Evolutionary conservation across 2,113 vertebrate genomes (phyloP).

Genomic region (Dasyprocta punctata): DNA sequence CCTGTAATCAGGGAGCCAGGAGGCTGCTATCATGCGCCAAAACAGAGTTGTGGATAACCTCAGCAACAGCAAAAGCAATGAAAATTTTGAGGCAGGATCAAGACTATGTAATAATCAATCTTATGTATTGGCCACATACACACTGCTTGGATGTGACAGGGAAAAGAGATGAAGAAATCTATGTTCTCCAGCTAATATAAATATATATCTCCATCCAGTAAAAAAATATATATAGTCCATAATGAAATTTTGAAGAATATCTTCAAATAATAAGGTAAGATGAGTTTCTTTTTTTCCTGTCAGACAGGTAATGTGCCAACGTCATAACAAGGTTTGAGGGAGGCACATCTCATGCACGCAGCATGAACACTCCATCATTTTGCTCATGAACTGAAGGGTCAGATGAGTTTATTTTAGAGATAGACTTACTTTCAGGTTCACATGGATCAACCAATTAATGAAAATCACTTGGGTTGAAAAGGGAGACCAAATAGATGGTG

Average conservation of each 20-base stretch:
- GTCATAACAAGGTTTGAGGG: background rate
- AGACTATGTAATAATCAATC: background rate
- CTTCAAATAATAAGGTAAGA: background rate
- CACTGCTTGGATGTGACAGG: background rate
- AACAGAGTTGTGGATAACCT: background rate
- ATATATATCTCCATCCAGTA: too few species aligned
- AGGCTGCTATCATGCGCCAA: background rate
- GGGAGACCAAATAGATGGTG: background rate
- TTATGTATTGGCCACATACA: background rate
- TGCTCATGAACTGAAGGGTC: background rate
- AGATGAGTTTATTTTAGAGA: background rate
- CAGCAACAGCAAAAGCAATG: background rate
- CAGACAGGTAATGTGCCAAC: background rate
- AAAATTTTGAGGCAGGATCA: background rate
- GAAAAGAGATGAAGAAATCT: background rate
- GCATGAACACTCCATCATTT: background rate
- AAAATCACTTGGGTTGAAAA: background rate
- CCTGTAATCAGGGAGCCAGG: background rate
- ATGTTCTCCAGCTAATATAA: background rate
- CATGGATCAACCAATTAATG: background rate
- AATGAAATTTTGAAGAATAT: background rate
- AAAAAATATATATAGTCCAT: background rate
- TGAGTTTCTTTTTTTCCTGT: background rate
- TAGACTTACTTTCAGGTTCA: background rate
- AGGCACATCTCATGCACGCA: background rate